These are phyloP conservation scores for Strigops habroptila DNA, from an alignment of 2,113 vertebrate genomes.

Conservation along the genomic window DNA sequence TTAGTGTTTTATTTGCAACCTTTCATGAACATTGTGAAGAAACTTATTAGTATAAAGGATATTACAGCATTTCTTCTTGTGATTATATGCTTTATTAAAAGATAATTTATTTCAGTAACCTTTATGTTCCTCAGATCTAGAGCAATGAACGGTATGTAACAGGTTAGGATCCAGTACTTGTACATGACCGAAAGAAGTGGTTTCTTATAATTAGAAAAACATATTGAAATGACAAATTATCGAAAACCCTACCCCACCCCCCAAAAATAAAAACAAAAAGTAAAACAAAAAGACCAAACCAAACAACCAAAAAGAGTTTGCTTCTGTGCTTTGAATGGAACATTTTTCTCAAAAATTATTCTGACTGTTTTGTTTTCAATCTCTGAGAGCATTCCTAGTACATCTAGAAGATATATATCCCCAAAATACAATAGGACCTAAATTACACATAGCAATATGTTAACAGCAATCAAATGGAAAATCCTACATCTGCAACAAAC, in stretches of 20 bases:
- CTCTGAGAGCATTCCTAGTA: neutral
- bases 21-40: neutral
- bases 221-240: neutral
- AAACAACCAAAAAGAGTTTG: neutral
- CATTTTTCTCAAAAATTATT: neutral
- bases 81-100: neutral
- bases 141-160: neutral
- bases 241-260: accelerated
- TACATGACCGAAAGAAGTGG: neutral
- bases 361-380: neutral
- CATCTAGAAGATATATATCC: neutral
- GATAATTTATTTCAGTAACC: neutral
- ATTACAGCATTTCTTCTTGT: neutral
- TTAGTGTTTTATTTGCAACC: neutral
- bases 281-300: neutral
- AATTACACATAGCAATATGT: neutral
- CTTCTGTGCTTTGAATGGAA: neutral
- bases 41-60: neutral
- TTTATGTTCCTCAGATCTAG: neutral
- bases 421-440: neutral
- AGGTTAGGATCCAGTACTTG: neutral
- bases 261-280: neutral
- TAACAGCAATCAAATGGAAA: neutral
- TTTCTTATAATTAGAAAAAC: neutral
- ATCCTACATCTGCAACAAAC: neutral